A percentile compares a stretch with the other conserved stretches of the same genome.
These are phyloP conservation scores for Fabriciana adippe DNA, from an alignment of 2,888 invertebrate genomes.

Conservation along the genomic window DNA sequence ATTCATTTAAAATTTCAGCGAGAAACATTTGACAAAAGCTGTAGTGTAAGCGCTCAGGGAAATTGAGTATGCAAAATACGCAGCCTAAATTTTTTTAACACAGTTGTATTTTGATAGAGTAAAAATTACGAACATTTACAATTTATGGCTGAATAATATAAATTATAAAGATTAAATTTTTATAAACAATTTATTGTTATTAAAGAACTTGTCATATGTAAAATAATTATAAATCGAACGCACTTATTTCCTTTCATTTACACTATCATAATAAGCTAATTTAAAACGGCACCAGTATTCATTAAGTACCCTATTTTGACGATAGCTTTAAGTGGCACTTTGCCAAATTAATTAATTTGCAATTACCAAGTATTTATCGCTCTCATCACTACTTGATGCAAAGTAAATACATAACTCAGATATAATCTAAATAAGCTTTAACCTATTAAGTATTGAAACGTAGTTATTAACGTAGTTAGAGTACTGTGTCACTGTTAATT, in stretches of 20 bases:
- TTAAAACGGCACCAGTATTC: conserved; percentile 16
- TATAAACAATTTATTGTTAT: neutral
- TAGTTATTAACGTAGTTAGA: no score
- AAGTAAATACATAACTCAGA: conserved; percentile 18
- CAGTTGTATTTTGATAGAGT: no score
- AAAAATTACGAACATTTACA: no score
- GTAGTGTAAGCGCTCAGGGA: no score
- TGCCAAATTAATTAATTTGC: conserved; percentile 34
- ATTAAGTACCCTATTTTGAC: conserved; percentile 23
- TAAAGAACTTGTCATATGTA: neutral
- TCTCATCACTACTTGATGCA: conserved; percentile 6
- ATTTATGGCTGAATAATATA: no score
- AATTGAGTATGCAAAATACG: no score
- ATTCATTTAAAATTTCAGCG: no score
- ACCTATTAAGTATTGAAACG: no score
- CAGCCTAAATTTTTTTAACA: no score
- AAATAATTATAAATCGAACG: neutral
- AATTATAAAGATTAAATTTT: no score
- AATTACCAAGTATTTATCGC: conserved; percentile 27
- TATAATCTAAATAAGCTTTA: neutral
- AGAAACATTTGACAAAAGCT: no score
- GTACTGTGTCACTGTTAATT: no score
- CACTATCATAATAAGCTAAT: neutral
- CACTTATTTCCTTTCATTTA: neutral
- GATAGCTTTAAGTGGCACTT: conserved; percentile 32